A percentile compares a stretch with the other conserved stretches of the same genome.
Conservation (phyloP, 2,888 invertebrate species). For the Adelognathus sp. region DNA sequence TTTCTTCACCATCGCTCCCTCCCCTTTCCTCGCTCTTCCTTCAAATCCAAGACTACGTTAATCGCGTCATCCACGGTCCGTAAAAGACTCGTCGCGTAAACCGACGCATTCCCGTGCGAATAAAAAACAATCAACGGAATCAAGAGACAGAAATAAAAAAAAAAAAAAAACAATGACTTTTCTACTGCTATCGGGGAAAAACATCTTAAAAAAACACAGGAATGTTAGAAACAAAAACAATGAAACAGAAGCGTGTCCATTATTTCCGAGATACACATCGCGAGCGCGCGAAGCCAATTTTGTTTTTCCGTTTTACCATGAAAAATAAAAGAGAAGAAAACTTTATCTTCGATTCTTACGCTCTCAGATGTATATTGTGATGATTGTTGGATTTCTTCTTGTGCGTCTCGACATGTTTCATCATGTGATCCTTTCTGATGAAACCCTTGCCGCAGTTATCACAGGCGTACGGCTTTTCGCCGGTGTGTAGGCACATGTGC, state of each 20-base stretch:
- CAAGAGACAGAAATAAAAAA: no score
- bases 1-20: no score
- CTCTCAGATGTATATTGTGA: constrained; percentile 74
- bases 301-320: constrained; percentile 13
- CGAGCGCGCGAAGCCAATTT: constrained; percentile 3
- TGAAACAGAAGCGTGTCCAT: no score
- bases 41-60: neutral
- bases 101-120: neutral
- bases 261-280: no score
- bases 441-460: constrained; percentile 93
- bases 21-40: neutral
- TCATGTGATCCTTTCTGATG: constrained; percentile 95
- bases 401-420: constrained; percentile 93
- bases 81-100: constrained; percentile 3
- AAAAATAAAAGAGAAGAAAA: neutral
- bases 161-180: constrained; percentile 7
- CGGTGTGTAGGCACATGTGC: constrained; percentile 94
- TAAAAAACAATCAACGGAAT: neutral
- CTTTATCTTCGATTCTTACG: constrained; percentile 66
- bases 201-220: no score
- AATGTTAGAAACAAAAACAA: no score
- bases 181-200: no score
- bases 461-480: constrained; percentile 92
- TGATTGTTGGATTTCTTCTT: constrained; percentile 83
- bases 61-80: neutral